Base-by-base conservation (phyloP, 1,140 invertebrate species). In the Halyomorpha halys region DNA sequence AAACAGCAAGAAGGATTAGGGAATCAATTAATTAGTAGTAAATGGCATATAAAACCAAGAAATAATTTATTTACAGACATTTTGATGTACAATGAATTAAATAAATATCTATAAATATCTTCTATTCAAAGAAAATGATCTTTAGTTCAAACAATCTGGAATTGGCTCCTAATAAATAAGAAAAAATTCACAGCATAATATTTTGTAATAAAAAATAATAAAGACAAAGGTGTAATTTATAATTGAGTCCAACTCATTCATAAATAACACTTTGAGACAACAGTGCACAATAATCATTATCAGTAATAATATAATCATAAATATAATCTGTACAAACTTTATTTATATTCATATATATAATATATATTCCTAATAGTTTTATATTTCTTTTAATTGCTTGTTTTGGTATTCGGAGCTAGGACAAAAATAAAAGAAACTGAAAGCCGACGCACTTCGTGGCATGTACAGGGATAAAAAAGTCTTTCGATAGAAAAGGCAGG, bases 301-400 rank as follows among this genome's bases (percentile, higher is more conserved):
- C 15, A 25, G 23, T 56, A 23, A 56, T 56, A 56, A 56, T 56
- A 56, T 56, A 23, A 56, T 56, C 53, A 56, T 56, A 56, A 56
- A 56, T 56, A 56, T 56, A 56, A 23, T 56, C 53, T 56, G 53
- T 56, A 56, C 53, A 56, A 56, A 56, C 53, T 25, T 23, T 56
- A 56, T 56, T 23, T 56, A 56, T 25, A 16, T 25, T 15, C 23
- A 56, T 23, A 56, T 56, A 56, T 56, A 23, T 25, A 23, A 49
- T 49, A 49, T 49, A 56, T 56, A 56, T 23, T 16, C 18, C 23
- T 23, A 56, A 21, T 56, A 56, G 18, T 56, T 56, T 56, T 23
- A 56, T 23, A 56, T 56, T 39, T 39, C 34, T 39, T 39, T 39
- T 39, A 39, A 39, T 39, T 39, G 34, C 34, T 39, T 39, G 34